Percentiles rank a stretch among this genome's conserved stretches.
Conservation (phyloP, 2,113 vertebrate species). For the Psephotus haematonotus region DNA sequence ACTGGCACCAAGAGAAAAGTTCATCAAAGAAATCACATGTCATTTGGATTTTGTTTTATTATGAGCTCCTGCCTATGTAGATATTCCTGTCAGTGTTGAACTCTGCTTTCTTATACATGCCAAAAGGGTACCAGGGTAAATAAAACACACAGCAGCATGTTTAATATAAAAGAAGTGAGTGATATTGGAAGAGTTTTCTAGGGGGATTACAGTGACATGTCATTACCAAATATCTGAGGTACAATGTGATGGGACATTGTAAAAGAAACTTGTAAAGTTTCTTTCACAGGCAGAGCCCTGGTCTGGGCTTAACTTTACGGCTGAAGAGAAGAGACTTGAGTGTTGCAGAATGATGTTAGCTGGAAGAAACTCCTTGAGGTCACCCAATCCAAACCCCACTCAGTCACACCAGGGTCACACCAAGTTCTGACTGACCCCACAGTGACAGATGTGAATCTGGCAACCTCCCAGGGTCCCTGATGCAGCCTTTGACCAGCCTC, state of each 20-base stretch:
- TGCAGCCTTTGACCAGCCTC: rapidly evolving
- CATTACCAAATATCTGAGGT: not conserved
- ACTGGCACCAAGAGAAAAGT: not conserved
- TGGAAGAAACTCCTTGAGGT: not conserved
- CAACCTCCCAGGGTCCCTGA: not conserved
- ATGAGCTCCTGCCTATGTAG: not conserved
- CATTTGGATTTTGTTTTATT: not conserved
- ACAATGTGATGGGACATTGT: not conserved
- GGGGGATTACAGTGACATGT: not conserved
- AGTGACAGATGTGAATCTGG: not conserved
- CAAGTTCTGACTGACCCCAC: not conserved
- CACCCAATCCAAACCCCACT: not conserved
- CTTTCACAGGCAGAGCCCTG: not conserved
- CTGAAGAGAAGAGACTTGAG: not conserved
- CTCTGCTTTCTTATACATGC: not conserved
- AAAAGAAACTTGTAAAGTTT: too few species aligned
- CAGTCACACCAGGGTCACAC: not conserved
- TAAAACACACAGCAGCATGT: not conserved
- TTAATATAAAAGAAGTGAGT: not conserved
- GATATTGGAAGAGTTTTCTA: not conserved
- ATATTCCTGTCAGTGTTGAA: not conserved
- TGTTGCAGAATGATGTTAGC: not conserved
- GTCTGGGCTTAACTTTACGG: not conserved
- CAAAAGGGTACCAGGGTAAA: not conserved
- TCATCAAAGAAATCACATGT: not conserved